Base-by-base conservation (phyloP, 1,140 invertebrate genomes). In the Onthophagus taurus region DNA sequence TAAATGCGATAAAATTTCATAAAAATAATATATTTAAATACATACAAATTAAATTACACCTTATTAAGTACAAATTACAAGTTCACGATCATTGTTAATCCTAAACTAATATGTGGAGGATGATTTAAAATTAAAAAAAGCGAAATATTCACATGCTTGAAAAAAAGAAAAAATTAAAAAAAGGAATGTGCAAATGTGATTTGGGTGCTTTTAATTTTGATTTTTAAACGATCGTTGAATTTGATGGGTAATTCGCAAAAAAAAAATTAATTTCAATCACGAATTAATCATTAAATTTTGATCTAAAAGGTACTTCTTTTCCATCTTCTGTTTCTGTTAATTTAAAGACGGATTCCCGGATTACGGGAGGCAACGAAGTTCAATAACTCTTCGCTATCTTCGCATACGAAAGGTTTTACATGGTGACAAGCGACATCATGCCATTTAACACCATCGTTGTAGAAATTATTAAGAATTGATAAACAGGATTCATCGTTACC, bases 401-500 rank as follows among this genome's bases (percentile, higher is more conserved):
- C 88, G 65, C 89, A 93, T 2, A 93, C 85, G 72, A 91, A 91
- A 2, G 88, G 88, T 67, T 93, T 93, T 43, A 89, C 72, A 64
- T 93, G 88, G 62, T 90, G 84, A 57, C 89, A 91, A 41, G 87
- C 87, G 11, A 91, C 85, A 59, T 91, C 88, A 71, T 92, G 88
- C 85, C 89, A 91, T 65, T 90, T 89, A 53, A 89, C 75, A 23
- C 89, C 89, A 58, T 92, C 89, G 55, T 87, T 85, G 72, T 92
- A 92, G 73, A 91, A 91, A 65, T 92, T 91, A 71, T 91, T 92
- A 53, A 92, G 65, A 50, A 91, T 86, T 14, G 87, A 83, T 55
- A 93, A 61, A 58, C 89, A 93, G 18, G 87, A 89, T 68, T 91
- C 89, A 56, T 91, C 87, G 51, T 89, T 89, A 50, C 83, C 82